These are phyloP conservation scores for Platycercus adscitus DNA, from an alignment of 2,113 vertebrate genomes.

Conservation along the genomic window DNA sequence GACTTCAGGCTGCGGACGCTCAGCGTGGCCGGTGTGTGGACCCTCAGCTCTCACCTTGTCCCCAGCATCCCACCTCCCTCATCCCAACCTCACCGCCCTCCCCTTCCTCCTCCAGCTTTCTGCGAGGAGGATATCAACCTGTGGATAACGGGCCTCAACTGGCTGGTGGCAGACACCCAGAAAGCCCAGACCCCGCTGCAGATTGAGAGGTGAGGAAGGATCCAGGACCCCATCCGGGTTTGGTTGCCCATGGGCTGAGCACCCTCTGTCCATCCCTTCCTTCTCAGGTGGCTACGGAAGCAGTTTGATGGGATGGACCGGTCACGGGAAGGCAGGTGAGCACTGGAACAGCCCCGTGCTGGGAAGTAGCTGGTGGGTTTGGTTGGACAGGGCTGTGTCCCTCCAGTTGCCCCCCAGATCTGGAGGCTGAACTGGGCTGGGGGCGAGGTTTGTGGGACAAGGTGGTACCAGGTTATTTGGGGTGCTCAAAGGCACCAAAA, in stretches of 20 bases:
- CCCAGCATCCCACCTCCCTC: background rate
- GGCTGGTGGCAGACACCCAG: conserved; percentile 83
- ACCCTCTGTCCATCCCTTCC: background rate
- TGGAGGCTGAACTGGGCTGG: background rate
- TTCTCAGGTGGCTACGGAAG: conserved; percentile 84
- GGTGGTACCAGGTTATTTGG: conserved; percentile 2
- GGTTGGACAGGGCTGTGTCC: background rate
- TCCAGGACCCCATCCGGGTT: background rate
- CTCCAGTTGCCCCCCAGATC: background rate
- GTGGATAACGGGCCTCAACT: conserved; percentile 85
- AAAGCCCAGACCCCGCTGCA: conserved; percentile 80
- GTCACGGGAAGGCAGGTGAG: conserved; percentile 84
- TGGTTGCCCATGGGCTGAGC: background rate
- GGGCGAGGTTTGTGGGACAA: conserved; percentile 26
- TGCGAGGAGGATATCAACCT: conserved; percentile 87
- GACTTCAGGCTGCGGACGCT: conserved; percentile 86
- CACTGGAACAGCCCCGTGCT: rapidly evolving
- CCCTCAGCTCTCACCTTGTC: background rate
- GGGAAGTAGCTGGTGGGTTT: rapidly evolving
- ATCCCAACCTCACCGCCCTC: background rate
- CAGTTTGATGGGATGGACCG: conserved; percentile 87
- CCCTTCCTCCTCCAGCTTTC: conserved; percentile 73
- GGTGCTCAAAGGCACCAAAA: background rate
- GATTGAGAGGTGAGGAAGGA: conserved; percentile 76
- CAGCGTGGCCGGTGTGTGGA: conserved; percentile 80